Conservation (phyloP, 2,797 vertebrate species). For the Siniperca obscura region DNA sequence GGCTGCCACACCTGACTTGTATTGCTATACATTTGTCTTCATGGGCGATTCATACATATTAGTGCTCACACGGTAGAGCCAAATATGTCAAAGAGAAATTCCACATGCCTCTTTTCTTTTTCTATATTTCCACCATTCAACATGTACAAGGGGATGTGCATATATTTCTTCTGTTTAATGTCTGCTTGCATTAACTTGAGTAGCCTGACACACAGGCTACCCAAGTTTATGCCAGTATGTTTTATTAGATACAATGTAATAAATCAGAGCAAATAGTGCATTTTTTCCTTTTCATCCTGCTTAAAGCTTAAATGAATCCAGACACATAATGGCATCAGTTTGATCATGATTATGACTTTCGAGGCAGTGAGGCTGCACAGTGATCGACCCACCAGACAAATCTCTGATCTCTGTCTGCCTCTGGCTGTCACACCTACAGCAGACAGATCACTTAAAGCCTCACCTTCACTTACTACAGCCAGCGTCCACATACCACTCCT, state of each 20-base stretch:
- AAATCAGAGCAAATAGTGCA: neutral
- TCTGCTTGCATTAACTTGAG: neutral
- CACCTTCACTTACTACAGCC: conserved; percentile 31
- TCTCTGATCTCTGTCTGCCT: conserved; percentile 34
- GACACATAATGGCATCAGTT: conserved; percentile 16
- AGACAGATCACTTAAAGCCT: conserved; percentile 36
- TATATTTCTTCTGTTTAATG: neutral
- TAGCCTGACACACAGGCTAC: neutral
- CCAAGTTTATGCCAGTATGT: neutral
- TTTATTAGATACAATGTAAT: neutral
- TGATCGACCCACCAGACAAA: conserved; percentile 41
- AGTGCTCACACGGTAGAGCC: neutral
- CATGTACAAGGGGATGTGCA: neutral
- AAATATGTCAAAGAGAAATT: neutral
- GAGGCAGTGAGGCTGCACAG: conserved; percentile 18
- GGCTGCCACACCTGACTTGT: neutral
- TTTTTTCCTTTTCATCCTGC: neutral
- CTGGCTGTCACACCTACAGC: conserved; percentile 41
- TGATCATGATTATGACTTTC: conserved; percentile 44
- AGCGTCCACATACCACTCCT: neutral
- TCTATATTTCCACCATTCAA: neutral
- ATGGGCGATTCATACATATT: neutral
- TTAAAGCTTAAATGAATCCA: conserved; percentile 28
- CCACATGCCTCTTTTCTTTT: neutral
- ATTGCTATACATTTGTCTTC: neutral